Evolutionary conservation across 2,888 invertebrate genomes (phyloP), one percentile per base, ranked within the genome.

Genomic region (Heliconius hortense): DNA sequence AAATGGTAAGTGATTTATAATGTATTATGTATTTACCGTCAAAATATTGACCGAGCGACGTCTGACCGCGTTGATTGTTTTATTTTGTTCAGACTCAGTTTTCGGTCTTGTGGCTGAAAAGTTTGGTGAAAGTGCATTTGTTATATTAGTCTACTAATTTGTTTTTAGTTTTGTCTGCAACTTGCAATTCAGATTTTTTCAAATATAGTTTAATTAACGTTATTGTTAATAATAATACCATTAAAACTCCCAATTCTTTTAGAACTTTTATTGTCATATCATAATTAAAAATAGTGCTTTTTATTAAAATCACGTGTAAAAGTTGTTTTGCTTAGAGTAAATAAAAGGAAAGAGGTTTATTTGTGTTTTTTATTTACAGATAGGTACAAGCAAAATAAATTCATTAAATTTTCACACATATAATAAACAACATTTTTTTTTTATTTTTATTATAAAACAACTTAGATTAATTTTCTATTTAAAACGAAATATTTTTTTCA

Each of bases 1-100:
- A 83, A 71, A 88, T 87, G 87, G 89, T 89, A 79, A 87, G 90
- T 85, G 76, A 83, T 84, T 82, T 80, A 72, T 72, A 28, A 67
- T 63, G 72, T 73, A 74, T 78, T 75, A 76, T 77, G 56, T 77
- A 76, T 72, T 71, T 78, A 70, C 69, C 28, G 62, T 77, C 74
- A 74, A 74, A 71, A 76, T 77, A 77, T 76, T 76, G 60, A 75
- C 43, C 56, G 62, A 28, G 13, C 39, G 43, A 60, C 73, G 67
- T 73, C 60, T 75, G 31, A 39, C 35, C 31, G 28, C 35, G 63
- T 24, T 71, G 43, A 18, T 53, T 67, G 26, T 66, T 53, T 59
- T 26, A 56, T 73, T 43, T 56, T 74, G 53, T 48, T 74, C 39
- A 56, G 56, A 28, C 26, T 73, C 15, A 48, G 28, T 67, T 67